phyloP scores from a whole-genome alignment of 2,797 vertebrate species.

The Schizopygopsis malacanthus region DNA sequence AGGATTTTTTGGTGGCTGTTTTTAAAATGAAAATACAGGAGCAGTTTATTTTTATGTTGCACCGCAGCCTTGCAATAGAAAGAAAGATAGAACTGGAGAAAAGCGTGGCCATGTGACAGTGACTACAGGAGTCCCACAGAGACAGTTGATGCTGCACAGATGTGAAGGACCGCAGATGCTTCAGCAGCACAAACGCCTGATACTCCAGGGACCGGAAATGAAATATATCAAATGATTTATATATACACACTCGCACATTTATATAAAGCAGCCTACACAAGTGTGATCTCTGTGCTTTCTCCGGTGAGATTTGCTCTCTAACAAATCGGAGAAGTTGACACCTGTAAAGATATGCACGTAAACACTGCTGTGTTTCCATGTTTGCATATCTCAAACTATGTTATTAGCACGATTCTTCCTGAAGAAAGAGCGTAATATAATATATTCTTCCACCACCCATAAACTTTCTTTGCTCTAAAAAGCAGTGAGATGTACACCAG shows the following conservation, averaged over 20 bases:
- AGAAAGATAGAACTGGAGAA: not conserved
- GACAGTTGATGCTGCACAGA: slow-evolving; percentile 25
- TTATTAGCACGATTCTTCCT: not conserved
- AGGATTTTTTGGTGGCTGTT: not conserved
- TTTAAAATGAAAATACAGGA: not conserved
- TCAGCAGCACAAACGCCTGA: slow-evolving; percentile 9
- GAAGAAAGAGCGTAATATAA: not conserved
- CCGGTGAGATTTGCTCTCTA: not conserved
- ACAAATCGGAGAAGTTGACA: not conserved
- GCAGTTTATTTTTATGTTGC: not conserved
- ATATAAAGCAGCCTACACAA: slow-evolving; percentile 17
- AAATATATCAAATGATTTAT: not conserved
- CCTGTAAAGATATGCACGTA: not conserved
- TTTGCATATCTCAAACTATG: too few species aligned
- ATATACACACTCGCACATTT: not conserved
- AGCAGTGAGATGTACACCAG: not conserved
- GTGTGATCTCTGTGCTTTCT: not conserved
- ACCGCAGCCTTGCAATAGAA: not conserved
- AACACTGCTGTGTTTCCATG: not conserved
- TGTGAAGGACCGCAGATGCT: slow-evolving; percentile 28
- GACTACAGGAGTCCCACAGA: slow-evolving; percentile 12
- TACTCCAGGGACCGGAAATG: not conserved
- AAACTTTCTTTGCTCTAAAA: not conserved
- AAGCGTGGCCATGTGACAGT: not conserved
- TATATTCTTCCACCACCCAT: not conserved